These are phyloP conservation scores for Bombus pyrosoma DNA, from an alignment of 1,140 invertebrate genomes.

Conservation along the genomic window DNA sequence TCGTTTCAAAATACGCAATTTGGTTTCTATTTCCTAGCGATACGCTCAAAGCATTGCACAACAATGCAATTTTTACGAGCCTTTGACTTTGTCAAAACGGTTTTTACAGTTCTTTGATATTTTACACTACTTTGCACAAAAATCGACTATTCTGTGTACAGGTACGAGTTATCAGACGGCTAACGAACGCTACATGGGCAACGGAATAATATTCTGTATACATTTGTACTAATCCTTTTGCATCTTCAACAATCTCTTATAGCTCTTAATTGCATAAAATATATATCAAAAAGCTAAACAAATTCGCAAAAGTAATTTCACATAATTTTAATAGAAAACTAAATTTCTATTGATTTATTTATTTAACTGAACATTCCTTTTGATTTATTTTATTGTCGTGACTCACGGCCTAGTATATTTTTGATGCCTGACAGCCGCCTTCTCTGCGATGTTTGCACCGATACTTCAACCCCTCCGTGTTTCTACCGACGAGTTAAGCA, in stretches of 20 bases:
- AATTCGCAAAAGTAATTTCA: not conserved
- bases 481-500: not conserved
- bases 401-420: not conserved
- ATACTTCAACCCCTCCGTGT: slow-evolving; percentile 1
- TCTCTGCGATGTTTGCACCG: not conserved
- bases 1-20: not conserved
- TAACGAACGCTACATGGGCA: not conserved
- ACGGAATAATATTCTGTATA: not conserved
- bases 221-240: not conserved
- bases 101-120: slow-evolving; percentile 4
- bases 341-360: too few relatives aligned
- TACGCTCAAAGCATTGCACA: not conserved
- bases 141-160: not conserved
- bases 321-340: not conserved
- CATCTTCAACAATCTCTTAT: not conserved
- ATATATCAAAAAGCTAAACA: too few relatives aligned
- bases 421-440: not conserved
- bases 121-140: not conserved
- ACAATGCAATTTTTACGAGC: not conserved
- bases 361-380: not conserved
- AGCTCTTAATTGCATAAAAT: not conserved
- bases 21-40: not conserved
- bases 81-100: not conserved
- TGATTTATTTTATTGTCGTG: not conserved
- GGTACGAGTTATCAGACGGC: not conserved